phyloP scores from a whole-genome alignment of 1,140 invertebrate genomes.

The Trissolcus basalis region DNA sequence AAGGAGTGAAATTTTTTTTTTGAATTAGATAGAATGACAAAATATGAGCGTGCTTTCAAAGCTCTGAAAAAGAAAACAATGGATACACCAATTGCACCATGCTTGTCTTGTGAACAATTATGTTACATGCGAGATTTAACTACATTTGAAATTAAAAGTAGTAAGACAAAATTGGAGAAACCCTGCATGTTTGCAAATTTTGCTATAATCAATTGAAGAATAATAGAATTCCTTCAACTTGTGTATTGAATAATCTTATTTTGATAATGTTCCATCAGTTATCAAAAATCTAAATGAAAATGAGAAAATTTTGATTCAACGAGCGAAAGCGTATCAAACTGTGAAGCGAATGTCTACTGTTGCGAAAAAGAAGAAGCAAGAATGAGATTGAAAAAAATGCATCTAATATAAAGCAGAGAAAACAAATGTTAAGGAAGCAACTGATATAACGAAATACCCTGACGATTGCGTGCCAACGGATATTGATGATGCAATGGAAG shows the following conservation, averaged over 20 bases:
- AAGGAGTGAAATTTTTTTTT: too few relatives aligned
- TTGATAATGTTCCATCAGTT: not conserved
- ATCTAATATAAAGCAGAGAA: too few relatives aligned
- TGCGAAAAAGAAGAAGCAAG: not conserved
- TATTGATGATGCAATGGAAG: too few relatives aligned
- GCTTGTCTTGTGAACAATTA: conserved; percentile 48
- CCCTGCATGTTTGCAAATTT: not conserved
- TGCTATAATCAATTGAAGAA: not conserved
- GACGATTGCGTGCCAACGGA: too few relatives aligned
- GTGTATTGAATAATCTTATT: not conserved
- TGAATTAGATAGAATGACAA: conserved; percentile 33
- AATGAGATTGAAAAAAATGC: too few relatives aligned
- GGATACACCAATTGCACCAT: conserved; percentile 28
- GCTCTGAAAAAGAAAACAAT: conserved; percentile 41
- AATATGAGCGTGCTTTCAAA: conserved; percentile 34
- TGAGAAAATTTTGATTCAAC: not conserved
- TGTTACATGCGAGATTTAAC: conserved; percentile 40
- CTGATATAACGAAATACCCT: too few relatives aligned
- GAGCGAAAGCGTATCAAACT: not conserved
- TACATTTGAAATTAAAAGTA: conserved; percentile 16
- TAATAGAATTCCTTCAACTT: not conserved
- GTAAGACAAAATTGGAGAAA: not conserved
- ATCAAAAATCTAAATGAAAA: not conserved
- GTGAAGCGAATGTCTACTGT: not conserved
- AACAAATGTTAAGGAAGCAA: too few relatives aligned